Base-by-base conservation (phyloP, 2,113 vertebrate species). In the Hemiprocne comata region DNA sequence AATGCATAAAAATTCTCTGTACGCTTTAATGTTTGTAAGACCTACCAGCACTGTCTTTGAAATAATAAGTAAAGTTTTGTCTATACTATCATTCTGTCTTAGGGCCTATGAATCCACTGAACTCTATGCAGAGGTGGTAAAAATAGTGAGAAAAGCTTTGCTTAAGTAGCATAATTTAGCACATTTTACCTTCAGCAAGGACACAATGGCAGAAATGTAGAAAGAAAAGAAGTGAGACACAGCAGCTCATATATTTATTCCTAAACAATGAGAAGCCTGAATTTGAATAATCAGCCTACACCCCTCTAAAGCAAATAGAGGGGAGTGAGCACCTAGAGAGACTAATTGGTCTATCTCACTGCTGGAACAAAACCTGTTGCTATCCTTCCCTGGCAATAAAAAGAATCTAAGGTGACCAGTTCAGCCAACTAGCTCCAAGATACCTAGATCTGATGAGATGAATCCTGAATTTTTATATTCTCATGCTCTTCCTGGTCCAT, bases 1-100 rank as follows among this genome's bases (percentile, higher is more conserved):
- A 96, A 87, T 51, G 86, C 61, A 91, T 88, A 34, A 61, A 95
- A 78, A 78, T 69, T 54, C n/a, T 66, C 61, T 77, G 53, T 87
- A 62, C 5, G 5, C 42, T 85, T 93, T 62, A 58, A 58, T 28
- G 65, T 48, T 80, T 79, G 64, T 26, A 89, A 61, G 53, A 85
- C 53, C 46, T 72, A 89, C 33, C 29, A 72, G 53, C 44, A 40
- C 42, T 54, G 10, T 51, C 81, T 28, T 40, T 75, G 34, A 91
- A 93, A 89, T 57, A 85, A n/a, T n/a, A n/a, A n/a, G n/a, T n/a
- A n/a, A n/a, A n/a, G n/a, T n/a, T n/a, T n/a, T n/a, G n/a, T n/a
- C n/a, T n/a, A n/a, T n/a, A n/a, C n/a, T n/a, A n/a, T n/a, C n/a
- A n/a, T n/a, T 61, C 62, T 73, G 40, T 51, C 21, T 42, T 80